Evolutionary conservation across 2,888 invertebrate genomes (phyloP), one percentile per base, ranked within the genome.

Genomic region (Scrobipalpa atriplicella): DNA sequence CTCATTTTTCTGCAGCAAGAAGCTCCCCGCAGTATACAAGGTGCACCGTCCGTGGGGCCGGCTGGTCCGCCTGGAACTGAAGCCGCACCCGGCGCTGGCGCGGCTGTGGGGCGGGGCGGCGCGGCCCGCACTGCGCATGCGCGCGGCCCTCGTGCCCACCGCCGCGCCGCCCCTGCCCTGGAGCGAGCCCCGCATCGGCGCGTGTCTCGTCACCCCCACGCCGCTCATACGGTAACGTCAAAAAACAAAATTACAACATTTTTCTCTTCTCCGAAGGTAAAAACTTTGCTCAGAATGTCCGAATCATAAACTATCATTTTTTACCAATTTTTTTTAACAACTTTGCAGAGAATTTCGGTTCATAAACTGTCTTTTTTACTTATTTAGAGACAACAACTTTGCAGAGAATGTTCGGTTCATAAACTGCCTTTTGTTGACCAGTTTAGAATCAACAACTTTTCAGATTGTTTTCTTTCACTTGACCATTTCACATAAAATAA

Each of bases 121-220:
- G 18, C 93, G 94, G 41, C 94, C 95, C 74, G 94, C 92, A 0
- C 88, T 99, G 72, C 94, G 94, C 63, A 96, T 99, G 91, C 95
- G 96, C 61, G 93, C 96, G 1, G 93, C 93, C 68, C 90, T 95
- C 64, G 88, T 97, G 64, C 99, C 99, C 13, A 95, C 96, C 93
- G 66, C 94, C 18, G 95, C 95, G 69, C 98, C 99, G 13, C 98
- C 99, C 5, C 91, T 96, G 69, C 99, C 99, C 1, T 99, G 98
- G 98, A 88, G 93, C 54, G 93, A 94, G 0, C 80, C 94, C 2
- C 58, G 62, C 47, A 63, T 71, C 0, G 98, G 98, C 7, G 98
- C 98, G 0, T 97, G 96, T 79, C 86, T 98, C 8, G 83, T 97
- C 29, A 94, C 95, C 0, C 94, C 95, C 71, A 94, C 95, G 16